Evolutionary conservation across 2,888 invertebrate genomes (phyloP).

Genomic region (Tipula confusa): DNA sequence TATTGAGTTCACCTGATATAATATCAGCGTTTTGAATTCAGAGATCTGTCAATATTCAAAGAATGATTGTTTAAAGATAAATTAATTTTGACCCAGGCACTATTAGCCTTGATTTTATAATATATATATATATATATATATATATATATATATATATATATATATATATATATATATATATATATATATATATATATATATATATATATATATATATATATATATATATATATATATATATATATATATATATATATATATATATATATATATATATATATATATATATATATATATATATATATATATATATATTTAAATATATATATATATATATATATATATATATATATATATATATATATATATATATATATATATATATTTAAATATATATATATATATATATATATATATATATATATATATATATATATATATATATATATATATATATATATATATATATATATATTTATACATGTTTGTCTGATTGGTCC

Average conservation of each 20-base stretch:
- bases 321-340: neutral
- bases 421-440: constrained; percentile 6
- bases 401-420: neutral
- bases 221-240: constrained; percentile 6
- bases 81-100: too few species aligned
- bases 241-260: constrained; percentile 6
- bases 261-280: constrained; percentile 6
- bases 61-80: too few species aligned
- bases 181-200: neutral
- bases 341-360: constrained; percentile 6
- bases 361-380: constrained; percentile 6
- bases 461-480: neutral
- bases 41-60: too few species aligned
- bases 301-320: neutral
- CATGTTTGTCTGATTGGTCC: too few species aligned
- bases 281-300: constrained; percentile 6
- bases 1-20: too few species aligned
- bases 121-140: too few species aligned
- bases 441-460: constrained; percentile 6
- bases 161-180: too few species aligned
- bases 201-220: constrained; percentile 6
- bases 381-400: neutral
- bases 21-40: too few species aligned
- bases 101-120: too few species aligned
- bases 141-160: too few species aligned